These are phyloP conservation scores for Acanthurus lineatus DNA, from an alignment of 2,797 vertebrate genomes.

Conservation along the genomic window DNA sequence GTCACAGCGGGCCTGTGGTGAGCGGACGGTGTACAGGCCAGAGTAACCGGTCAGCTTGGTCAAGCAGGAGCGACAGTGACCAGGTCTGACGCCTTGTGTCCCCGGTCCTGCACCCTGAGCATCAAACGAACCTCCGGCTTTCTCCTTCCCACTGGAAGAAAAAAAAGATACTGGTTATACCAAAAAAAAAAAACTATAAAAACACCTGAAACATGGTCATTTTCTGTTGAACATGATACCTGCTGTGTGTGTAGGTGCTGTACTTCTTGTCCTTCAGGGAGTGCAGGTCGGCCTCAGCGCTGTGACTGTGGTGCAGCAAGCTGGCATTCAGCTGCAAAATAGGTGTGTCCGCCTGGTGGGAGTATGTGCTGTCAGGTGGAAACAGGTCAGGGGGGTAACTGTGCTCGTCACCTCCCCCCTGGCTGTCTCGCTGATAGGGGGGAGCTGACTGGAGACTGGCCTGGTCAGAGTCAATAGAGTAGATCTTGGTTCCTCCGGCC, in stretches of 20 bases:
- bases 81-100: slow-evolving; percentile 77
- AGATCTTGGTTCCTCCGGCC: slow-evolving; percentile 90
- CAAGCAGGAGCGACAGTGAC: slow-evolving; percentile 96
- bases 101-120: slow-evolving; percentile 30
- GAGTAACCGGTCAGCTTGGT: slow-evolving; percentile 93
- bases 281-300: slow-evolving; percentile 83
- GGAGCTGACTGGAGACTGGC: slow-evolving; percentile 90
- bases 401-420: slow-evolving; percentile 79
- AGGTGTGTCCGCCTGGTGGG: slow-evolving; percentile 77
- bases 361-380: slow-evolving; percentile 76
- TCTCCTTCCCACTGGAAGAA: slow-evolving; percentile 82
- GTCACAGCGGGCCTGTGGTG: slow-evolving; percentile 94
- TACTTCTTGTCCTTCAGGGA: slow-evolving; percentile 88
- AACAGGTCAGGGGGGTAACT: slow-evolving; percentile 81
- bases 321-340: slow-evolving; percentile 89
- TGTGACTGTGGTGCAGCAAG: slow-evolving; percentile 88
- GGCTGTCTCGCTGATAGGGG: slow-evolving; percentile 83
- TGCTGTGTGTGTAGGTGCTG: slow-evolving; percentile 87
- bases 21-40: slow-evolving; percentile 92
- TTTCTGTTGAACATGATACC: slow-evolving; percentile 56
- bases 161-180: slow-evolving; percentile 16
- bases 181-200: slow-evolving; percentile 3
- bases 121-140: slow-evolving; percentile 75
- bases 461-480: slow-evolving; percentile 94
- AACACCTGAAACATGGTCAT: background rate